Percentiles rank a stretch among this genome's conserved stretches.
Evolutionary conservation across 2,888 invertebrate genomes (phyloP).

Genomic region (Cantharis nigra): DNA sequence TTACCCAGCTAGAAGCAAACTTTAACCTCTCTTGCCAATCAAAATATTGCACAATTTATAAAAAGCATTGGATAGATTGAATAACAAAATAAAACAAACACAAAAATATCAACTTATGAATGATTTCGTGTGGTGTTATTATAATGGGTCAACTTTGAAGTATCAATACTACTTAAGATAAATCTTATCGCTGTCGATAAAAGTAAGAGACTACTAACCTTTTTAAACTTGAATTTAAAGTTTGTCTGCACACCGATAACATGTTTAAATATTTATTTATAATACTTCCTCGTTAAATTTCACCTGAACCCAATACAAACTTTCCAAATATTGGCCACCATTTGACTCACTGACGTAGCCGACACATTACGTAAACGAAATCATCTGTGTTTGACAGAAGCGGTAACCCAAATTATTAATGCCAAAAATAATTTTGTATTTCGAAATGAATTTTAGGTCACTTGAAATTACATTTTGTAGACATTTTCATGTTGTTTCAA

Average conservation of each 20-base stretch:
- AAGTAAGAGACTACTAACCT: slow-evolving; percentile 32
- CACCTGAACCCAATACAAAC: slow-evolving; percentile 13
- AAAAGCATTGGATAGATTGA: neutral
- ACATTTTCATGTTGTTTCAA: neutral
- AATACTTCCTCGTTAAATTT: neutral
- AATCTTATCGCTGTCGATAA: slow-evolving; percentile 19
- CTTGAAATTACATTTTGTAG: neutral
- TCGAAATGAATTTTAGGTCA: neutral
- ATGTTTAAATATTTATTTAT: slow-evolving; percentile 15
- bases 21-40: neutral
- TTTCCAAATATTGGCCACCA: slow-evolving; percentile 23
- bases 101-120: neutral
- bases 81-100: neutral
- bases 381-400: neutral
- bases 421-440: neutral
- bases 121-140: neutral
- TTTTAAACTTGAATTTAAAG: slow-evolving; percentile 32
- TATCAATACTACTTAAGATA: slow-evolving; percentile 5
- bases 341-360: slow-evolving; percentile 20
- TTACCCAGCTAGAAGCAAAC: neutral
- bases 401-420: neutral
- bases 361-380: slow-evolving; percentile 15
- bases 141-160: slow-evolving; percentile 3
- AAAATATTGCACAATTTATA: neutral
- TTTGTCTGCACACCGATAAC: slow-evolving; percentile 34